Evolutionary conservation across 2,797 vertebrate genomes (phyloP), one percentile per base, ranked within the genome.

Genomic region (Sebastes hubbsi): DNA sequence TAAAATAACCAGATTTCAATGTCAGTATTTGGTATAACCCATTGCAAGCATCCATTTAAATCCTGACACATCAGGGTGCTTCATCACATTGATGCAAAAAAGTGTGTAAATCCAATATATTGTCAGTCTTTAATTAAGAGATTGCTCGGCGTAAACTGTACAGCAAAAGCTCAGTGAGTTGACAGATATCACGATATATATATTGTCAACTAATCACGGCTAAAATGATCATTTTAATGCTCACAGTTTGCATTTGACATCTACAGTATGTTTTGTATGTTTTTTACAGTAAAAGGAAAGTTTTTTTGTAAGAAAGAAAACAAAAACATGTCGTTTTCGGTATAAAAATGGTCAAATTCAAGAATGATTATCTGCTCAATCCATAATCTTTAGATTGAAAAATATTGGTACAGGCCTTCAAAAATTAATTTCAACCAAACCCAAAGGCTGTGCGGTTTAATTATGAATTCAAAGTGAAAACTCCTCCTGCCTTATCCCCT

Each of bases 381-480:
- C 4, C 6, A 27, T 58, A 22, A 29, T 56, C 18, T 59, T 29
- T 13, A 25, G n/a, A 25, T 34, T 14, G 24, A 25, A 30, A 60
- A 38, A 56, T 20, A 61, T 18, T 16, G 16, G 1, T 6, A n/a
- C 18, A 29, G 22, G 13, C 34, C 32, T 38, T 29, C 6, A 59
- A 30, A 16, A 78, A 42, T 52, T 29, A 2, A 20, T 25, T 30
- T 49, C 6, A 4, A 14, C 27, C 11, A 29, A 32, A 56, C 25
- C 42, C 11, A 5, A 60, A 38, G 20, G 22, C 49, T 30, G 2
- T 2, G 27, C 72, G 0, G 2, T 62, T 20, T 73, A 84, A 85
- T 88, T 85, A 86, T 66, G 70, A 81, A 87, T 88, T 84, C 78
- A 74, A 61, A 70, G 65, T 60, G 29, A 46, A 75, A 72, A 20